A percentile compares a stretch with the other conserved stretches of the same genome.
These are phyloP conservation scores for Periophthalmodon schlosseri DNA, from an alignment of 2,113 vertebrate species.

Conservation along the genomic window DNA sequence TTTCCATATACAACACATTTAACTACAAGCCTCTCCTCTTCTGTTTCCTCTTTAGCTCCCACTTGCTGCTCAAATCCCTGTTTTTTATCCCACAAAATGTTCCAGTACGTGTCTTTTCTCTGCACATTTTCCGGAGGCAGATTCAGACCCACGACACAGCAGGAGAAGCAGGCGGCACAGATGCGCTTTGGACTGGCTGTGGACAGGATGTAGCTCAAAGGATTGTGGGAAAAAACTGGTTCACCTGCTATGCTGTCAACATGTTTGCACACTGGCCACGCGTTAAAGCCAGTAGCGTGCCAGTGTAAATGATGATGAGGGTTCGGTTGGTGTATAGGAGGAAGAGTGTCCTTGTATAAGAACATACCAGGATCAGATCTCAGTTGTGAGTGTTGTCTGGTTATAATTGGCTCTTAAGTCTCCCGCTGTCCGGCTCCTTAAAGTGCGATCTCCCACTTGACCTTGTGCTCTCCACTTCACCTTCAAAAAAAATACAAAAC, in stretches of 20 bases:
- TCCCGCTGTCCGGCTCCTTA: constrained; percentile 37
- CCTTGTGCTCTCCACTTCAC: constrained; percentile 46
- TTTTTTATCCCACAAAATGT: constrained; percentile 8
- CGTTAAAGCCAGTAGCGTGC: constrained; percentile 24
- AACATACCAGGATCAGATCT: constrained; percentile 32
- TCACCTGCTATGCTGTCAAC: constrained; percentile 13
- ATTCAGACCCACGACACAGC: constrained; percentile 9
- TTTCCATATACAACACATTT: background rate
- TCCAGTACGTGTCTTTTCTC: constrained; percentile 13
- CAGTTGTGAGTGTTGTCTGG: constrained; percentile 64
- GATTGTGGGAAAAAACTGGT: constrained; percentile 11
- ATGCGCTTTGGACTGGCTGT: constrained; percentile 8
- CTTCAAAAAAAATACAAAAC: background rate
- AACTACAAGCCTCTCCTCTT: too few relatives aligned
- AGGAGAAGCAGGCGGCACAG: background rate
- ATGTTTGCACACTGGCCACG: constrained; percentile 15
- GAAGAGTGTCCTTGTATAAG: constrained; percentile 30
- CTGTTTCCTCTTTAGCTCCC: background rate
- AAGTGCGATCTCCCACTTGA: constrained; percentile 46
- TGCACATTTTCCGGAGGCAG: constrained; percentile 7
- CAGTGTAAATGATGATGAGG: constrained; percentile 39
- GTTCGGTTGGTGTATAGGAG: constrained; percentile 44
- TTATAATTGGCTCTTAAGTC: constrained; percentile 70
- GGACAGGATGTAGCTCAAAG: constrained; percentile 18
- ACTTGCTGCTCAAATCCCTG: constrained; percentile 1